phyloP scores from a whole-genome alignment of 1,140 invertebrate genomes.

The Drosophila pallidifrons region DNA sequence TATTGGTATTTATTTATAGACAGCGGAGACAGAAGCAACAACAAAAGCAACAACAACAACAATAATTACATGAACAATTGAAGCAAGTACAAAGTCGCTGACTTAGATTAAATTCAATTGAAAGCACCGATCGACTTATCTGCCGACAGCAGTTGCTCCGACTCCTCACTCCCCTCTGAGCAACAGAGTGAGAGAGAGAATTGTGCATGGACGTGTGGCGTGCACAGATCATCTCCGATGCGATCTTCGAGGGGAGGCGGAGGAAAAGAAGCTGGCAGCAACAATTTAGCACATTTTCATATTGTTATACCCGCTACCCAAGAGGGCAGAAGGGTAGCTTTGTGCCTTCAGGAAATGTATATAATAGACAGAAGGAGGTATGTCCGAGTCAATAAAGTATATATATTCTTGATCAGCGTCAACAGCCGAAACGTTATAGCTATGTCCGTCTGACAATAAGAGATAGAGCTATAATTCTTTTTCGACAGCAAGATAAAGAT shows the following conservation, averaged over 20 bases:
- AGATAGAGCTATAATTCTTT: no score
- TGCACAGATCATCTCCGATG: constrained; percentile 27
- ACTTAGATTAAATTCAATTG: constrained; percentile 35
- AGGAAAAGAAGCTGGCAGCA: constrained; percentile 22
- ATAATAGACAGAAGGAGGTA: no score
- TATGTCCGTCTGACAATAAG: no score
- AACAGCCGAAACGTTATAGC: no score
- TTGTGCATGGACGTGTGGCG: constrained; percentile 54
- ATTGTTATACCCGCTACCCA: constrained; percentile 6
- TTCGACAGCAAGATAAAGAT: no score
- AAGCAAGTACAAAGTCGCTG: constrained; percentile 31
- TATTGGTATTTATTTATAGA: constrained; percentile 33
- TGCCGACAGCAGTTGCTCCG: not conserved
- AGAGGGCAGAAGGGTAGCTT: no score
- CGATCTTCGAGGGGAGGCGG: not conserved
- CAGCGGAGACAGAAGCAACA: not conserved
- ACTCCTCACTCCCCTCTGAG: not conserved
- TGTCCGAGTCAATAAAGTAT: no score
- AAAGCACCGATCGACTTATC: constrained; percentile 16
- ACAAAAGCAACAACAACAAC: constrained; percentile 6
- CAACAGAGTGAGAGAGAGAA: not conserved
- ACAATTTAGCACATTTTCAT: constrained; percentile 68
- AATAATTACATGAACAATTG: constrained; percentile 5
- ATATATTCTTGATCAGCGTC: no score
- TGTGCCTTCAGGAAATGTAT: no score